Evolutionary conservation across 2,113 vertebrate species (phyloP), one percentile per base, ranked within the genome.

Genomic region (Mastomys natalensis): DNA sequence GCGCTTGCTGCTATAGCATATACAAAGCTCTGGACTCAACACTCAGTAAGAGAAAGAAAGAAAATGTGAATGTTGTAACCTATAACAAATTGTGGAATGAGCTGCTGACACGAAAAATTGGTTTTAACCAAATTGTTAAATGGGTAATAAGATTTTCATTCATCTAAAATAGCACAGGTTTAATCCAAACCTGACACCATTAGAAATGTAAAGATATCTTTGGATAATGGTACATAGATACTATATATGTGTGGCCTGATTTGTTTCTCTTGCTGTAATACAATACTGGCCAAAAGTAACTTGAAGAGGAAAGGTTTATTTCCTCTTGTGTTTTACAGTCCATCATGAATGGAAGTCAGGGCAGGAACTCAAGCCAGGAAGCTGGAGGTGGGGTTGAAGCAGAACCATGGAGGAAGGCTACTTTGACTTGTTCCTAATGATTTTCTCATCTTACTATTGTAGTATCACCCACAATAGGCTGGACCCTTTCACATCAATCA

Each of bases 61-160:
- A 73, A 73, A 37, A 64, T 60, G 22, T 87, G 48, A 91, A 7
- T 64, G 64, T 13, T 68, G 9, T 53, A 15, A 85, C 34, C 80
- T 87, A 24, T 73, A 64, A 72, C 81, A 21, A 82, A 76, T 22
- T 84, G 7, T 29, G 53, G 11, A 13, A 82, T 16, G 64, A 53
- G 29, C 31, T 84, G n/a, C 87, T 90, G 53, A 15, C 43, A 91
- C 3, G 55, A 53, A 26, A 43, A 89, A 55, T 15, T 66, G 24
- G 77, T 97, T 87, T 94, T 84, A 72, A 81, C 82, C 40, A 87
- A 80, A 90, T 17, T 72, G 31, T n/a, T 87, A 72, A 58, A 95
- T 4, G 60, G 5, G 45, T 16, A 89, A 16, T 88, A 85, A 45
- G 2, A 77, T 80, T 86, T 53, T 80, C 29, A 89, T 73, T 62